phyloP scores from a whole-genome alignment of 2,113 vertebrate species.

The Siphamia tubifer region DNA sequence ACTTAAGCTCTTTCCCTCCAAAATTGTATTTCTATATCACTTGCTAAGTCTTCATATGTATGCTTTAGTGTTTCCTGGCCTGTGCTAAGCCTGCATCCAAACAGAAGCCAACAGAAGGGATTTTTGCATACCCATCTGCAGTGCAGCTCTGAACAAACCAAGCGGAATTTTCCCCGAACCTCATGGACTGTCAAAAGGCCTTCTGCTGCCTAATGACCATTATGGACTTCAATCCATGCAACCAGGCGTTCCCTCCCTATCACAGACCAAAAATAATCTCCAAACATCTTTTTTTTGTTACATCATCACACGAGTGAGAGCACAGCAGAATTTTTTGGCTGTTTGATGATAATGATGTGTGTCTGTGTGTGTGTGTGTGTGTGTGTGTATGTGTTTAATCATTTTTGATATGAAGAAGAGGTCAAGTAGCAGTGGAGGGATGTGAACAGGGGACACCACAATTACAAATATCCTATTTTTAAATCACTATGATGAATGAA shows the following conservation, averaged over 20 bases:
- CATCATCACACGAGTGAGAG: not conserved
- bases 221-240: constrained; percentile 8
- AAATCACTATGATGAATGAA: constrained; percentile 61
- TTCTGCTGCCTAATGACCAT: constrained; percentile 36
- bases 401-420: not conserved
- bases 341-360: not conserved
- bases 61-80: constrained; percentile 20
- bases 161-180: constrained; percentile 34
- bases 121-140: constrained; percentile 57
- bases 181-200: constrained; percentile 45
- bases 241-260: constrained; percentile 4
- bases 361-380: not conserved
- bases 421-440: constrained; percentile 25
- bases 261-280: constrained; percentile 24
- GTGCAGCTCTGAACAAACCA: constrained; percentile 38
- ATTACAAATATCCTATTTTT: constrained; percentile 52
- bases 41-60: constrained; percentile 6
- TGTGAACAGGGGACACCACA: constrained; percentile 10
- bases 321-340: not conserved
- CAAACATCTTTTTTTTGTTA: constrained; percentile 7
- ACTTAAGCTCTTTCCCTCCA: no score
- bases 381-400: not conserved
- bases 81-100: constrained; percentile 41
- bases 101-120: constrained; percentile 38
- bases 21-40: no score